Base-by-base conservation (phyloP, 1,140 invertebrate species). In the Anoplophora glabripennis region DNA sequence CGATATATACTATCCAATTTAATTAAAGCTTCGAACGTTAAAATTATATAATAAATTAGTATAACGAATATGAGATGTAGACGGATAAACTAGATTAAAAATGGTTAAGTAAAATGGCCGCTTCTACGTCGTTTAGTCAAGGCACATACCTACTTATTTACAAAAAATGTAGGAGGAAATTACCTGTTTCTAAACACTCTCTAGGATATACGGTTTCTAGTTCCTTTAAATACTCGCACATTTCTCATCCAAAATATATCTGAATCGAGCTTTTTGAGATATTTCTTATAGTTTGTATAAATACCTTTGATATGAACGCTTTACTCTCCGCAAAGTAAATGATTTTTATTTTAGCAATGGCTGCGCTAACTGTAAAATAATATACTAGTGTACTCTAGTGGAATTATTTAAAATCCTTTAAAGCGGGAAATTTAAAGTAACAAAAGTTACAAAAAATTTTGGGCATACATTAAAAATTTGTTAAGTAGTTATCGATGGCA, bases 91-190 rank as follows among this genome's bases (percentile, higher is more conserved):
- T n/a, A 18, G 47, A 28, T 15, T 10, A 49, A 9, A 49, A 8
- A 28, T n/a, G 5, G 12, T 49, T n/a, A 49, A n/a, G 14, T 35
- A 49, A 49, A 49, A 49, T 49, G 47, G 47, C 47, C 35, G 47
- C 47, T 49, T 17, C 34, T 49, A 49, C 47, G 47, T 49, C 47
- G 21, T 17, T 15, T 15, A 47, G 8, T 47, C 14, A 47, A 47
- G n/a, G n/a, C 21, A 11, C n/a, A 17, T n/a, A 47, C 21, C 21
- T 17, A 47, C 15, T 21, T 12, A 0, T 47, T 28, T 28, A 28
- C 21, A 28, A 28, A 28, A 28, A 28, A 28, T 28, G 21, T 28
- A 28, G 21, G 21, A 28, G 21, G 21, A 28, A 28, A 49, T 49
- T 49, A 49, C 47, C 47, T 49, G 47, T 0, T 35, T 34, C 33